These are phyloP conservation scores for Macrosoma leucophasiata DNA, from an alignment of 2,888 invertebrate genomes.

Conservation along the genomic window DNA sequence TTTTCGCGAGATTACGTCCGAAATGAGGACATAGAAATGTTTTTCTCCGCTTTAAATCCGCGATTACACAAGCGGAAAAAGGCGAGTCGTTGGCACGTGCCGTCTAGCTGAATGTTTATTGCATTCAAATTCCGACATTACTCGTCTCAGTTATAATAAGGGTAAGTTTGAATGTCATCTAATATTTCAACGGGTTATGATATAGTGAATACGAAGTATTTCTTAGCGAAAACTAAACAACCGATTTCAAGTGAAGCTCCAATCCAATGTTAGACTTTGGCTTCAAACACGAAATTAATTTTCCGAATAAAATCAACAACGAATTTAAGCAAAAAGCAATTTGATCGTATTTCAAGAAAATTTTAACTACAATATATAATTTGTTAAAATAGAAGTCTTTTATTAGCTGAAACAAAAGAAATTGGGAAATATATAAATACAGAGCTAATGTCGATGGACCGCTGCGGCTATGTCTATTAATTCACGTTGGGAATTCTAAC, in stretches of 20 bases:
- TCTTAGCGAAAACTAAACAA: too few relatives aligned
- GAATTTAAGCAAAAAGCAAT: neutral
- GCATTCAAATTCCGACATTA: conserved; percentile 60
- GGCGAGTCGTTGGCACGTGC: conserved; percentile 53
- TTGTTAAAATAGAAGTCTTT: neutral
- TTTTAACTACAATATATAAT: too few relatives aligned
- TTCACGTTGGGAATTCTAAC: conserved; percentile 34
- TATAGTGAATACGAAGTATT: too few relatives aligned
- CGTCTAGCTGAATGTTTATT: conserved; percentile 54
- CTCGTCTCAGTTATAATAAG: conserved; percentile 49
- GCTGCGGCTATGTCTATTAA: conserved; percentile 30
- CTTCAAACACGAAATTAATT: conserved; percentile 8
- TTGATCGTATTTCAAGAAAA: too few relatives aligned
- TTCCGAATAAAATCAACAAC: conserved; percentile 1
- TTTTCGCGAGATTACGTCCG: too few relatives aligned
- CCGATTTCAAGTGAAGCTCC: neutral
- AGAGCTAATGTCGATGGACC: conserved; percentile 6
- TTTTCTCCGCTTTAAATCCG: conserved; percentile 41
- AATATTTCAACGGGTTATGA: conserved; percentile 26
- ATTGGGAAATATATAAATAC: conserved; percentile 1
- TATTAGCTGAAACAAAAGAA: conserved; percentile 3
- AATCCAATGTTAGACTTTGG: too few relatives aligned
- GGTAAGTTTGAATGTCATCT: conserved; percentile 36
- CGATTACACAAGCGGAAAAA: conserved; percentile 27
- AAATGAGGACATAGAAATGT: conserved; percentile 25